These are phyloP conservation scores for Brachionus rubens DNA, from an alignment of 1,140 invertebrate genomes.

Conservation along the genomic window DNA sequence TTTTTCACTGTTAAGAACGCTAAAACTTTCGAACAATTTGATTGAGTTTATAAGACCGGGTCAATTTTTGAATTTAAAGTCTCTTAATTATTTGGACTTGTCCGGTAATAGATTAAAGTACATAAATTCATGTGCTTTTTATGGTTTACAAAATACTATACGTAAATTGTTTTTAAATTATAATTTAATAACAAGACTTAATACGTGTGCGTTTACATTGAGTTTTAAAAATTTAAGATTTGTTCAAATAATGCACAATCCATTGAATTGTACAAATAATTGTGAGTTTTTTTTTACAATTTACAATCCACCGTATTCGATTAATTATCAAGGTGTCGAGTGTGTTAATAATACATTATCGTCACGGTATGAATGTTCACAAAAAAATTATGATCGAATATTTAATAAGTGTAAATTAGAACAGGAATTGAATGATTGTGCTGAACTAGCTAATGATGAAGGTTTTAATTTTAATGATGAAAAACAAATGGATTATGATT, in stretches of 20 bases:
- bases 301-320: constrained; percentile 41
- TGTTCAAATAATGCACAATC: constrained; percentile 45
- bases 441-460: neutral
- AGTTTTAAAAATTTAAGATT: constrained; percentile 23
- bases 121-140: constrained; percentile 30
- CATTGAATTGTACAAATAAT: constrained; percentile 41
- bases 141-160: constrained; percentile 26
- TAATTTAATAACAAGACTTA: neutral
- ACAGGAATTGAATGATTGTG: neutral
- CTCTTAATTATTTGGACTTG: constrained; percentile 20
- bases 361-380: neutral
- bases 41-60: constrained; percentile 7
- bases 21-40: constrained; percentile 24
- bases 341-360: constrained; percentile 18
- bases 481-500: neutral
- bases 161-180: constrained; percentile 12
- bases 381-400: neutral
- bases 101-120: neutral
- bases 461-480: neutral
- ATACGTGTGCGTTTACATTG: constrained; percentile 34
- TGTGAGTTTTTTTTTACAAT: constrained; percentile 39
- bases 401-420: neutral
- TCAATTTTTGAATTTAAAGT: neutral
- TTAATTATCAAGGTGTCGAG: constrained; percentile 38
- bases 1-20: neutral